Conservation (phyloP, 2,888 invertebrate genomes). For the Oligia latruncula region DNA sequence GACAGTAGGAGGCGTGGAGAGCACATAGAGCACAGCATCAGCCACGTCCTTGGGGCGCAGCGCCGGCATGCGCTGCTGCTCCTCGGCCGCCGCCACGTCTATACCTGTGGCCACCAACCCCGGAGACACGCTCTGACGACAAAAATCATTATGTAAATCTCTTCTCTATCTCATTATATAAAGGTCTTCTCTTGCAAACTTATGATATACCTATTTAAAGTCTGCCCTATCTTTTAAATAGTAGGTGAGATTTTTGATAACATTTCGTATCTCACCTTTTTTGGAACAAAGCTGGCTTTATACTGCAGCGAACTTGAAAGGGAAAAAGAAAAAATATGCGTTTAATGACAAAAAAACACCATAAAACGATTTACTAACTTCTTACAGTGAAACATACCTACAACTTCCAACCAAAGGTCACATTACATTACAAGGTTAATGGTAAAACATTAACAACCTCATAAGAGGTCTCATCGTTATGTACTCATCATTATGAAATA, state of each 20-base stretch:
- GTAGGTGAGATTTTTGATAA: neutral
- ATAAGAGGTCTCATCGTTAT: too few species aligned
- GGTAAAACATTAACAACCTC: too few species aligned
- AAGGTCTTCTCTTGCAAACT: neutral
- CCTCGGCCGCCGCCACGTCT: constrained; percentile 67
- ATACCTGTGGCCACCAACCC: constrained; percentile 90
- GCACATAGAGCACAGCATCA: constrained; percentile 90
- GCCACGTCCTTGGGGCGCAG: constrained; percentile 90
- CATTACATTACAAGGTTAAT: too few species aligned
- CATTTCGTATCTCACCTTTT: neutral
- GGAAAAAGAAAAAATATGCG: neutral
- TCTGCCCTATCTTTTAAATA: neutral
- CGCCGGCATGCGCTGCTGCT: constrained; percentile 75
- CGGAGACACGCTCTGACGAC: constrained; percentile 91
- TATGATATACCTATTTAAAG: neutral
- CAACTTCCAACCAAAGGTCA: neutral
- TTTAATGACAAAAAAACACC: neutral
- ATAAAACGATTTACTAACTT: neutral
- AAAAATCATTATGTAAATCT: neutral
- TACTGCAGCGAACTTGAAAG: neutral
- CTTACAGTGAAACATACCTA: neutral
- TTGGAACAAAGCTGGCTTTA: neutral
- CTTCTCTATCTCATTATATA: too few species aligned
- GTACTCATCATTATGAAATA: too few species aligned
- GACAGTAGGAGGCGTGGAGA: constrained; percentile 91